A percentile compares a stretch with the other conserved stretches of the same genome.
Conservation (phyloP, 1,140 invertebrate genomes). For the Nasonia vitripennis region DNA sequence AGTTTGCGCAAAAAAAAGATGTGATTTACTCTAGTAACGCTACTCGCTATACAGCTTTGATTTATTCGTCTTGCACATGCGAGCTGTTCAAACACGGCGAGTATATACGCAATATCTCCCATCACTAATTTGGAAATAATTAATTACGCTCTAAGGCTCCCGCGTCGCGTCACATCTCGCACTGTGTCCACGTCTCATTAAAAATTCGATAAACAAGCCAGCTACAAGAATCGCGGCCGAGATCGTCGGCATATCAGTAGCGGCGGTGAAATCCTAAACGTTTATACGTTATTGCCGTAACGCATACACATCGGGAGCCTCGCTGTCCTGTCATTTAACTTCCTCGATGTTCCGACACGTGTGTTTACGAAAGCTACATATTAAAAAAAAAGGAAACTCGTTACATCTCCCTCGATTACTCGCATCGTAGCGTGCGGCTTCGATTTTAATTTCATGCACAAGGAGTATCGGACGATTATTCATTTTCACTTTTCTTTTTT, state of each 20-base stretch:
- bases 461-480: background rate
- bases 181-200: background rate
- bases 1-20: no score
- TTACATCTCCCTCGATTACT: conserved; percentile 14
- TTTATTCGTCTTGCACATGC: no score
- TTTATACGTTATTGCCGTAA: background rate
- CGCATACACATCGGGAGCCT: background rate
- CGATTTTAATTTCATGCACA: background rate
- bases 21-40: no score
- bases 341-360: conserved; percentile 10
- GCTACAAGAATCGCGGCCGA: background rate
- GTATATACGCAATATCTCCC: no score
- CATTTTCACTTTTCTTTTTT: background rate
- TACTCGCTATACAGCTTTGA: no score
- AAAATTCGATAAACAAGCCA: conserved; percentile 23
- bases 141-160: no score
- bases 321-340: conserved; percentile 17
- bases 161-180: background rate
- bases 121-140: no score
- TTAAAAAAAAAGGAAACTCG: conserved; percentile 9
- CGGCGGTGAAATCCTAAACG: background rate
- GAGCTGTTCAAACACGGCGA: no score
- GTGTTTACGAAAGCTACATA: conserved; percentile 19
- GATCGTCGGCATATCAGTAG: background rate
- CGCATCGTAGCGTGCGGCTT: background rate